Base-by-base conservation (phyloP, 2,113 vertebrate genomes). In the Poicephalus meyeri region DNA sequence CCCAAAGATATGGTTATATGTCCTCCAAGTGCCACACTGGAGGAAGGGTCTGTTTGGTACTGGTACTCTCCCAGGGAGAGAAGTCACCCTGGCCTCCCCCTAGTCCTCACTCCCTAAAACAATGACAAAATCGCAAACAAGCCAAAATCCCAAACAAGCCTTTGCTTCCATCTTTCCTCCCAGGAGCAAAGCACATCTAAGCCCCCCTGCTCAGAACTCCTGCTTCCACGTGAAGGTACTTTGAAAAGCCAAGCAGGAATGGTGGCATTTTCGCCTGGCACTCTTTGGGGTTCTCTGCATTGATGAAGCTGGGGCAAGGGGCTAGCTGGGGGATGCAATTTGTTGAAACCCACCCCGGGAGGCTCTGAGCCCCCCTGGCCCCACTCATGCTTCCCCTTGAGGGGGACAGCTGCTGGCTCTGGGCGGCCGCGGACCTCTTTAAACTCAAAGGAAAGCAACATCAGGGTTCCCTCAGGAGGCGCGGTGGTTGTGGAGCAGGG, bases 371-470 rank as follows among this genome's bases (percentile, higher is more conserved):
- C 58, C 47, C 47, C 55, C 26, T 2, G 70, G 56, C 89, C 89
- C 93, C 56, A 55, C 78, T 87, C 65, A 74, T 90, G 96, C 88
- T 76, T 91, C 91, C 93, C 87, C 96, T 94, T 12, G 5, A 68
- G 61, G 39, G 69, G 85, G 91, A 97, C 97, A 98, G 98, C 98
- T 98, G 98, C 98, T 98, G 98, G 91, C 97, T 98, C 98, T 98
- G 98, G 98, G 96, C 96, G 95, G 95, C 94, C 83, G 42, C n/a
- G 95, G 97, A 97, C 96, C 98, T 98, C 98, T 98, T 98, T 98
- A 98, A 98, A 98, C 98, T 98, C 98, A 79, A 97, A 98, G 97
- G 97, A 97, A 98, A 98, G 98, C 98, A 97, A 97, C 97, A 42
- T 97, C 94, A 97, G 95, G 97, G 95, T 96, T 96, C 97, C 96